Evolutionary conservation across 1,140 invertebrate genomes (phyloP).

Genomic region (Drosophila equinoxialis): DNA sequence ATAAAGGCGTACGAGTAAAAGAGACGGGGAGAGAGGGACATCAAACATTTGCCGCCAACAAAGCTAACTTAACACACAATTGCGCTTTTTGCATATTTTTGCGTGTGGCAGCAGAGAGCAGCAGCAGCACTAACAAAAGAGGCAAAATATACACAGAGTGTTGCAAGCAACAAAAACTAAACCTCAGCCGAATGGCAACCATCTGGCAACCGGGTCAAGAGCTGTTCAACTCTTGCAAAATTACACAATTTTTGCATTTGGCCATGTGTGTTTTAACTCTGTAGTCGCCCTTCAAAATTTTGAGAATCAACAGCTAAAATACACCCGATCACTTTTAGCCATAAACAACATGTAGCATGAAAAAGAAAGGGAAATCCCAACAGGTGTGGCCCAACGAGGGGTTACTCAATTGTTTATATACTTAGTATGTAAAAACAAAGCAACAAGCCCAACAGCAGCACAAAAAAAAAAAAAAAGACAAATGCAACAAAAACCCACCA

Average conservation of each 20-base stretch:
- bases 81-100: conserved; percentile 75
- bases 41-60: conserved; percentile 26
- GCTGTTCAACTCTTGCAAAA: conserved; percentile 67
- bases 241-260: conserved; percentile 75
- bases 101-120: conserved; percentile 28
- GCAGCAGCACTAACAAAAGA: conserved; percentile 5
- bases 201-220: conserved; percentile 61
- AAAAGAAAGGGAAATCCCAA: not conserved
- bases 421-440: not conserved
- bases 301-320: conserved; percentile 6
- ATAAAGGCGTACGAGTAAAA: not conserved
- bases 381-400: not conserved
- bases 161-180: conserved; percentile 27
- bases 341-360: not conserved
- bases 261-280: conserved; percentile 18
- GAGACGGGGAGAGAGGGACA: no score
- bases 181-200: conserved; percentile 14
- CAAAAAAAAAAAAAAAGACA: not conserved
- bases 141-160: conserved; percentile 6
- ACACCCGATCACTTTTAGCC: conserved; percentile 22
- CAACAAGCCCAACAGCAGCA: not conserved
- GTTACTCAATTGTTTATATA: conserved; percentile 1
- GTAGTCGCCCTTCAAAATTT: conserved; percentile 9
- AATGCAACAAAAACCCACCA: not conserved
- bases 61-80: conserved; percentile 77